phyloP scores from a whole-genome alignment of 1,140 invertebrate species.

The Lordiphosa mommai region DNA sequence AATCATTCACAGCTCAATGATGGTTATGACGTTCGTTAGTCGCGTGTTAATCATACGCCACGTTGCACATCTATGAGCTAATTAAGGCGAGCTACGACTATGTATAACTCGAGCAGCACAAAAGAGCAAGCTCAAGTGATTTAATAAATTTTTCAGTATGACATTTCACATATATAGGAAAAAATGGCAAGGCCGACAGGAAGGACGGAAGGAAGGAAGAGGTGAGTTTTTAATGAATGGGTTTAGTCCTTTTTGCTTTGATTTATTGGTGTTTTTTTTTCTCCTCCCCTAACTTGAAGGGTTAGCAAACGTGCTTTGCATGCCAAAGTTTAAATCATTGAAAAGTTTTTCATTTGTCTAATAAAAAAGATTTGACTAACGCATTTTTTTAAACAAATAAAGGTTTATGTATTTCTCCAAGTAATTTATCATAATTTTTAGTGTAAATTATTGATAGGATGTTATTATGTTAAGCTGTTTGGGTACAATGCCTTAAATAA shows the following conservation, averaged over 20 bases:
- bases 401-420: too few species aligned
- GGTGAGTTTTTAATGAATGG: constrained; percentile 38
- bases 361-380: too few species aligned
- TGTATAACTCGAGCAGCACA: constrained; percentile 10
- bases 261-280: constrained; percentile 53
- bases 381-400: too few species aligned
- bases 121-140: constrained; percentile 26
- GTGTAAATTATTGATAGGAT: too few species aligned
- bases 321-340: constrained; percentile 8
- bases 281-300: constrained; percentile 4
- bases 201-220: neutral
- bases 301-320: constrained; percentile 46
- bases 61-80: constrained; percentile 58
- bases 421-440: too few species aligned
- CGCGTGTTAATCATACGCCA: constrained; percentile 74
- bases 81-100: constrained; percentile 38
- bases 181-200: neutral
- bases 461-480: too few species aligned
- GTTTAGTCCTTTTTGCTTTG: constrained; percentile 49
- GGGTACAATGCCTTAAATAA: too few species aligned
- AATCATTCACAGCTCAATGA: constrained; percentile 63
- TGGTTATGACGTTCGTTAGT: constrained; percentile 60
- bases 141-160: constrained; percentile 42
- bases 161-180: constrained; percentile 29
- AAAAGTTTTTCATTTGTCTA: too few species aligned